Percentiles rank a stretch among this genome's conserved stretches.
phyloP scores from a whole-genome alignment of 64 coral and sea anemone genomes.

The Dendrophyllia cribrosa region DNA sequence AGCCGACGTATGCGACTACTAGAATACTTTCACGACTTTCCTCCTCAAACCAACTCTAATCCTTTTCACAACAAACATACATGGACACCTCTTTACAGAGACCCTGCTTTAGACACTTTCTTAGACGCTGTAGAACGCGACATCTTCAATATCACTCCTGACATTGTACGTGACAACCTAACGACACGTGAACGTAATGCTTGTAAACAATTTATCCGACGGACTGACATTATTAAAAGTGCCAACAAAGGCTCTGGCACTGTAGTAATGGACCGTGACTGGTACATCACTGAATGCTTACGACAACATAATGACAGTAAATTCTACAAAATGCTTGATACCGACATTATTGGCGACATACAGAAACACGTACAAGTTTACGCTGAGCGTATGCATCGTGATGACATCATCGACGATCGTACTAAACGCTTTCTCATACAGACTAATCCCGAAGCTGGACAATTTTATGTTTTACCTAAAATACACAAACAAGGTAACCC shows the following conservation, averaged over 20 bases:
- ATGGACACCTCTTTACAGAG: neutral
- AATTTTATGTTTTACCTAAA: conserved; percentile 39
- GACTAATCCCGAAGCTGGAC: conserved; percentile 15
- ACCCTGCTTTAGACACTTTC: neutral
- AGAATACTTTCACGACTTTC: neutral
- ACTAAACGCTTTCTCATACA: conserved; percentile 15
- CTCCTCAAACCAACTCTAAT: neutral
- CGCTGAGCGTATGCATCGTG: neutral
- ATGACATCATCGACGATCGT: neutral
- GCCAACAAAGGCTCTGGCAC: neutral
- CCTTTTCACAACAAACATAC: neutral
- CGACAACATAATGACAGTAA: neutral
- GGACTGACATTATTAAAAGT: neutral
- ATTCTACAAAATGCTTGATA: neutral
- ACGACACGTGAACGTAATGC: too few relatives aligned
- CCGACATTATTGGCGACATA: neutral
- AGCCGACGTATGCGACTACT: conserved; percentile 11
- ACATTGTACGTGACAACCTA: too few relatives aligned
- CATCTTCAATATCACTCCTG: too few relatives aligned
- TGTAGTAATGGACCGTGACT: neutral
- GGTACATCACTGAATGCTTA: neutral
- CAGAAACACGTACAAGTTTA: neutral
- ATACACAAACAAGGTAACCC: conserved; percentile 33
- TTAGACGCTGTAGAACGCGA: too few relatives aligned
- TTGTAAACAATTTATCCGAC: neutral